Percentiles rank a stretch among this genome's conserved stretches.
Conservation (phyloP, 2,113 vertebrate species). For the Sprattus sprattus region DNA sequence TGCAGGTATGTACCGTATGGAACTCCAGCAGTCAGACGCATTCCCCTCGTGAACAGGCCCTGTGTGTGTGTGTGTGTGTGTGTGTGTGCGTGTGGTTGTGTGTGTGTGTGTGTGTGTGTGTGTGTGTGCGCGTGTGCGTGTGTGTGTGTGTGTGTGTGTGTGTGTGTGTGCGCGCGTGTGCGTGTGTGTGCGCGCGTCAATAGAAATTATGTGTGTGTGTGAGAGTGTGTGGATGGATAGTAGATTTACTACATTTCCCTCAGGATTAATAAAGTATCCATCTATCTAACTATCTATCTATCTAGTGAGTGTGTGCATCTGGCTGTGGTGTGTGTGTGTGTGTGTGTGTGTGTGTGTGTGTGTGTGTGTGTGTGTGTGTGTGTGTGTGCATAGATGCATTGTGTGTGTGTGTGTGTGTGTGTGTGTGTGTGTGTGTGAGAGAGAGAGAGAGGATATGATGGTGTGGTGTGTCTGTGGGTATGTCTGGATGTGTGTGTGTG, state of each 20-base stretch:
- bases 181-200: not conserved
- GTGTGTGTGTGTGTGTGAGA: not conserved
- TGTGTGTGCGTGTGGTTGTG: not conserved
- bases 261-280: no score
- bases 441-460: not conserved
- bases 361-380: not conserved
- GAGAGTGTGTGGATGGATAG: not conserved
- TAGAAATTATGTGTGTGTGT: not conserved
- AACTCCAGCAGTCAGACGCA: constrained; percentile 55
- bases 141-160: not conserved
- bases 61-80: constrained; percentile 29
- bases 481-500: no score
- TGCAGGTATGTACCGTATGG: constrained; percentile 87
- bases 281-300: not conserved
- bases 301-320: not conserved
- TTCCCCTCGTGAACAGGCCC: constrained; percentile 59
- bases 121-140: not conserved
- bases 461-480: no score
- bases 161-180: not conserved
- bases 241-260: no score
- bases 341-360: not conserved
- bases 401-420: not conserved
- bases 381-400: not conserved
- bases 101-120: not conserved
- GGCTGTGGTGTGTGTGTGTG: not conserved